phyloP scores from a whole-genome alignment of 2,113 vertebrate genomes.

The Menura novaehollandiae region DNA sequence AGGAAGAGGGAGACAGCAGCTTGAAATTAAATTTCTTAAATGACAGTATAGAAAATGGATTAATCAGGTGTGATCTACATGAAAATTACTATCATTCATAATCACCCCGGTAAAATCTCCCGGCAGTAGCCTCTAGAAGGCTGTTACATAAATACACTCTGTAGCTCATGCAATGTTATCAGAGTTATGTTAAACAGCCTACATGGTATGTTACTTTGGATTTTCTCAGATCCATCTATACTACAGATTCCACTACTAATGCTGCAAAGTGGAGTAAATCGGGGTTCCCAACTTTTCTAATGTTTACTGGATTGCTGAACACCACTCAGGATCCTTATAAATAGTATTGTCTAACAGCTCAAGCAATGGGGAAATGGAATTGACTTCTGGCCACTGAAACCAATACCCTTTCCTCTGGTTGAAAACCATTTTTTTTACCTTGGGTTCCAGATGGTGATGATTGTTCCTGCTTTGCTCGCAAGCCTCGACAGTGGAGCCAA shows the following conservation, averaged over 20 bases:
- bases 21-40: not conserved
- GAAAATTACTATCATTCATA: not conserved
- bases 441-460: not conserved
- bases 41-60: not conserved
- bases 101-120: not conserved
- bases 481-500: slow-evolving; percentile 72
- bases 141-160: not conserved
- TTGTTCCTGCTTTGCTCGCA: slow-evolving; percentile 37
- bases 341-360: not conserved
- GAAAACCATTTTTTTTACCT: not conserved
- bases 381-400: not conserved
- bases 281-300: not conserved
- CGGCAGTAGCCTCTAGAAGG: not conserved
- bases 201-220: not conserved
- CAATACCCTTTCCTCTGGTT: not conserved
- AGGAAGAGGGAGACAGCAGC: not conserved
- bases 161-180: not conserved
- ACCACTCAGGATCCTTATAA: not conserved
- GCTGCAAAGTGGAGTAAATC: not conserved
- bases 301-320: not conserved
- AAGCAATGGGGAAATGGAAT: not conserved
- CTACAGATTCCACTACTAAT: not conserved
- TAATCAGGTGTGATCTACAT: not conserved
- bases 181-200: not conserved
- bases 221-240: not conserved